phyloP scores from a whole-genome alignment of 2,797 vertebrate genomes.

The Xerus rutilus region DNA sequence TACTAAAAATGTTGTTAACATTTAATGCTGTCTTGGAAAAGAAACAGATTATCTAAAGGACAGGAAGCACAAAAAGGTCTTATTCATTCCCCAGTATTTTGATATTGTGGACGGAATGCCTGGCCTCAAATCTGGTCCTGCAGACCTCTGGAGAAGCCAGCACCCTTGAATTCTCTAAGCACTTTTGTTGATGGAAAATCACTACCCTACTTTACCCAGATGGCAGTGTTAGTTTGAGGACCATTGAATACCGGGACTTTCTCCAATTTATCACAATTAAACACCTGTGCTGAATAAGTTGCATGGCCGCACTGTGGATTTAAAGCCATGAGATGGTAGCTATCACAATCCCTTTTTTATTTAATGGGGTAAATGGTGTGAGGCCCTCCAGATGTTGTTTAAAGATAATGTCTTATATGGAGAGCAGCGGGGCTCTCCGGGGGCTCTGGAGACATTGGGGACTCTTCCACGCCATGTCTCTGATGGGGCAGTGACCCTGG shows the following conservation, averaged over 20 bases:
- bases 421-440: background rate
- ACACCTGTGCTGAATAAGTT: slow-evolving; percentile 76
- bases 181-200: slow-evolving; percentile 51
- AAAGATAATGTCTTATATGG: slow-evolving; percentile 14
- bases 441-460: background rate
- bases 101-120: background rate
- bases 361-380: slow-evolving; percentile 53
- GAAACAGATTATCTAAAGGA: background rate
- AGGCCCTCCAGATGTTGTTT: slow-evolving; percentile 68
- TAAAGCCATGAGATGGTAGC: slow-evolving; percentile 38
- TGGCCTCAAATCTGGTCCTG: background rate
- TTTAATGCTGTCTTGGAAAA: slow-evolving; percentile 3
- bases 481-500: background rate
- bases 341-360: slow-evolving; percentile 13
- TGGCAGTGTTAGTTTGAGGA: slow-evolving; percentile 69
- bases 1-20: background rate
- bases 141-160: background rate
- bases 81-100: background rate
- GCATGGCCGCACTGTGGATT: slow-evolving; percentile 49
- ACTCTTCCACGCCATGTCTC: background rate
- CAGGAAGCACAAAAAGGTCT: background rate
- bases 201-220: slow-evolving; percentile 59
- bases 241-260: slow-evolving; percentile 70
- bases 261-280: slow-evolving; percentile 80
- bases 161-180: slow-evolving; percentile 37